Evolutionary conservation across 2,113 vertebrate genomes (phyloP), one percentile per base, ranked within the genome.

Genomic region (Uria aalge): DNA sequence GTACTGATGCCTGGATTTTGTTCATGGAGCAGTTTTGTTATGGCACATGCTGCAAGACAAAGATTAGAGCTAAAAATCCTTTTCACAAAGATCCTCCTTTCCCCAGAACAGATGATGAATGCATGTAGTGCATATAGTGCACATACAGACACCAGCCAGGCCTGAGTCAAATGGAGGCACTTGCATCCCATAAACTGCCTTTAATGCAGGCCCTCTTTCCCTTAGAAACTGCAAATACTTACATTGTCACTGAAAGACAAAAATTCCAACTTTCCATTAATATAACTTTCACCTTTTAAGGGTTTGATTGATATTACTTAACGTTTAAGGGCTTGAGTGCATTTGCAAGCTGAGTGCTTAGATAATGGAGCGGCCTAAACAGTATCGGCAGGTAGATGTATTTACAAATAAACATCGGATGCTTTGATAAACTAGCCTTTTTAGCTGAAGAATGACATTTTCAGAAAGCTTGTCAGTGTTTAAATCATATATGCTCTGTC

Each of bases 101-200:
- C 66, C 22, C 60, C 53, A 55, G 56, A 81, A 56, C 7, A 64
- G 36, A 38, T 50, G 38, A 59, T 11, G 18, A 82, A 53, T 34
- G 34, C 9, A 1, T 12, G 41, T 0, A 77, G 62, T 29, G 32
- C 9, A 1, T 14, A 52, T 0, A 75, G 56, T 2, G 29, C 9
- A 71, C 26, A 36, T 12, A 47, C 12, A 63, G 34, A 5, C 41
- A 77, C 34, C 40, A 63, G 38, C 71, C 38, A 63, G 66, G n/a
- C 12, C 77, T 3, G 3, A 52, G 38, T 24, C 69, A 87, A 90
- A 82, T 13, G n/a, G 0, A 81, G 29, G 67, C 24, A 23, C 29
- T 24, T 62, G 38, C 14, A 90, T 5, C 5, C 29, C 5, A 0
- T 64, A 75, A 68, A 23, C 15, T n/a, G 40, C 66, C 23, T 47